These are phyloP conservation scores for Dendrocincla fuliginosa DNA, from an alignment of 2,797 vertebrate genomes.

Conservation along the genomic window DNA sequence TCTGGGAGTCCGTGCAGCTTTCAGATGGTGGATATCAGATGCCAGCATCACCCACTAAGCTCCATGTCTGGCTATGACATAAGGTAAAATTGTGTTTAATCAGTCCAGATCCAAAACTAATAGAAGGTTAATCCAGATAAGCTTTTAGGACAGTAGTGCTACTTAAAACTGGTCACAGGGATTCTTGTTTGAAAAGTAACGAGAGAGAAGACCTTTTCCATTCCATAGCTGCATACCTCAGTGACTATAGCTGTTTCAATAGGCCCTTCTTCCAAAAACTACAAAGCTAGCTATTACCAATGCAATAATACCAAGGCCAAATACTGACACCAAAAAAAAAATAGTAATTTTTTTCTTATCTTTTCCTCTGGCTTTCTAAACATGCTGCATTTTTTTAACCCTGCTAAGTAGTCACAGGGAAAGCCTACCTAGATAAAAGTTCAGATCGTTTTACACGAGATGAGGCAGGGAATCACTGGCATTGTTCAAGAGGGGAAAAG, in stretches of 20 bases:
- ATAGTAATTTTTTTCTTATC: neutral
- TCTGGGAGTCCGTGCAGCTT: neutral
- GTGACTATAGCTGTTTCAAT: conserved; percentile 3
- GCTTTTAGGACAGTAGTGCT: neutral
- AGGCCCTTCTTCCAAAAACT: neutral
- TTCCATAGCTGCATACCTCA: neutral
- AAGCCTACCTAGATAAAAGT: neutral
- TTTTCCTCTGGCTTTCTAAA: neutral
- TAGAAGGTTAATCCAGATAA: neutral
- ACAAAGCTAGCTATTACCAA: neutral
- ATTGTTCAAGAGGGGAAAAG: neutral
- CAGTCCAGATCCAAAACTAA: neutral
- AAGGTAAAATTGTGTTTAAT: neutral
- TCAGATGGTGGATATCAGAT: neutral
- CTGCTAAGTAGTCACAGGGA: neutral
- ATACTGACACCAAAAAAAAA: neutral
- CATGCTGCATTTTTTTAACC: neutral
- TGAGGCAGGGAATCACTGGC: neutral
- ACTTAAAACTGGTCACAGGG: neutral
- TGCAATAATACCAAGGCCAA: neutral
- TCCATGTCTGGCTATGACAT: neutral
- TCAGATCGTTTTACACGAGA: neutral
- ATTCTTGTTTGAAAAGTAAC: neutral
- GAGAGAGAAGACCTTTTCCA: neutral
- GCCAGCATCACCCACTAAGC: neutral